Base-by-base conservation (phyloP, 2,888 invertebrate genomes). In the Corbicula japonica region DNA sequence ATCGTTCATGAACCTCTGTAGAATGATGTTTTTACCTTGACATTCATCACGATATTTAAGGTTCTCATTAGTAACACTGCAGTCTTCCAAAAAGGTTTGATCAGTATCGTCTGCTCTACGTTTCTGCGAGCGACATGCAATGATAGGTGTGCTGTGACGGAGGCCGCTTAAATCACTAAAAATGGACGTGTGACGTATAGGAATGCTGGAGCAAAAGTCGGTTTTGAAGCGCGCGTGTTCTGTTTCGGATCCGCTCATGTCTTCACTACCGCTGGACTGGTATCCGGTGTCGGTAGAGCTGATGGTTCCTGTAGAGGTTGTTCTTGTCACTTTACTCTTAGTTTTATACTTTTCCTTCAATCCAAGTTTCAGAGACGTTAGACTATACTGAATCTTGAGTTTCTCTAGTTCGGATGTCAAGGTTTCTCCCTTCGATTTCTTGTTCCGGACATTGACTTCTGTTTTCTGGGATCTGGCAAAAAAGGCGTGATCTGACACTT, bases 1-100 rank as follows among this genome's bases (percentile, higher is more conserved):
- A 54, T 77, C 76, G 8, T 52, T 71, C 74, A 81, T 81, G 35
- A 81, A 81, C 34, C 71, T 76, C 60, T 66, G 54, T 30, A 81
- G 60, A 38, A 81, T 61, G 61, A 66, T 34, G 38, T 50, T 41
- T 44, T 81, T 81, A 23, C 81, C 81, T 15, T 52, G 52, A 38
- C 18, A n/a, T 52, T 81, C 76, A 23, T 74, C 65, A 12, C 62
- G 52, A 15, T 35, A 35, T 26, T 66, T 56, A 6, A 58, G 50
- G 28, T 65, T 54, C 1, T 68, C 35, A 1, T 15, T n/a, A 0
- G 62, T 52, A 21, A 71, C 41, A 12, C 74, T 71, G 15, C 46
- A 38, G 21, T 75, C 79, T 10, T 12, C 54, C 3, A 1, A 32
- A 35, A 66, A 65, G 15, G 79, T 75, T 4, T 38, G 52, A 15